phyloP scores from a whole-genome alignment of 2,797 vertebrate genomes.

The Microctenopoma lineatum region DNA sequence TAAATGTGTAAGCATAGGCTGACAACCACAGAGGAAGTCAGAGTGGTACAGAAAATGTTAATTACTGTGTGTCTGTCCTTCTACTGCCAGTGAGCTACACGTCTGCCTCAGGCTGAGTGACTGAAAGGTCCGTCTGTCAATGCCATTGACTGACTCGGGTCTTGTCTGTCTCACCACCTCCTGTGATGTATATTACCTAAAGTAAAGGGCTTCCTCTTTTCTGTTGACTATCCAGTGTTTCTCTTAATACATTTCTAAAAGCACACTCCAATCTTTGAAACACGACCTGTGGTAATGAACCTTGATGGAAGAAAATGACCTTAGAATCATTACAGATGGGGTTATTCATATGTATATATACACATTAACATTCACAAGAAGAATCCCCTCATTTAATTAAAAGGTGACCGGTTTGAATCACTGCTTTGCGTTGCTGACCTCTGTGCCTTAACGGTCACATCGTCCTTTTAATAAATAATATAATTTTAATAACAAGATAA shows the following conservation, averaged over 20 bases:
- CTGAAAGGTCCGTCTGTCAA: constrained; percentile 74
- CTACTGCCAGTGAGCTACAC: constrained; percentile 65
- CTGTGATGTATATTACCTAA: constrained; percentile 52
- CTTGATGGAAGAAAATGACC: neutral
- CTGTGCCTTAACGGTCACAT: neutral
- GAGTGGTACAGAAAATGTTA: constrained; percentile 52
- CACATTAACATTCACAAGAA: neutral
- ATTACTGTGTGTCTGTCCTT: constrained; percentile 61
- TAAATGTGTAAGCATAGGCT: constrained; percentile 20
- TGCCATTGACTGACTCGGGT: constrained; percentile 64
- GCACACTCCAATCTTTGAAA: neutral
- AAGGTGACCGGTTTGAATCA: neutral
- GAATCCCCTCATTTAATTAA: neutral
- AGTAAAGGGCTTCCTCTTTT: constrained; percentile 41
- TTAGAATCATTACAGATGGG: neutral
- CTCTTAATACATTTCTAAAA: neutral
- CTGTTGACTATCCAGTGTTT: neutral
- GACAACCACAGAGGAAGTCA: constrained; percentile 18
- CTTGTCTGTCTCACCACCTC: constrained; percentile 58
- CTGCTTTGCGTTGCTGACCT: neutral
- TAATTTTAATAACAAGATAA: neutral
- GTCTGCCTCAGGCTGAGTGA: constrained; percentile 60
- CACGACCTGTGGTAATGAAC: neutral
- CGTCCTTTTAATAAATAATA: too few species aligned
- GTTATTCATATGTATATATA: neutral